phyloP scores from a whole-genome alignment of 2,888 invertebrate species.

The Caenorhabditis afra region DNA sequence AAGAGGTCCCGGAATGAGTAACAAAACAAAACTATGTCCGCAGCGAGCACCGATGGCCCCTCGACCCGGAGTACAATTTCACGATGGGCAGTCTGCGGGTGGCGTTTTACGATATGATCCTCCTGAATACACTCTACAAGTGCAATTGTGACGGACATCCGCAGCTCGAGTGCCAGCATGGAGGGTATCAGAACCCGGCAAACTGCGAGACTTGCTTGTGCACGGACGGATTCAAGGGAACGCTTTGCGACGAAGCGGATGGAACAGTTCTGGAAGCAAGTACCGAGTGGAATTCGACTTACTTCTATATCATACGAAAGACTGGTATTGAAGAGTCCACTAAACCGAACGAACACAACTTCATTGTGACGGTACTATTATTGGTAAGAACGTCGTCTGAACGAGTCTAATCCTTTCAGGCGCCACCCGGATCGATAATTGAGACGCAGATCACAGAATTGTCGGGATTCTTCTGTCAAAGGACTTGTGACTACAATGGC shows the following conservation, averaged over 20 bases:
- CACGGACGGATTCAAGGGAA: conserved; percentile 82
- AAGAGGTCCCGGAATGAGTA: background rate
- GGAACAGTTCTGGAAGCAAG: background rate
- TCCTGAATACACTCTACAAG: conserved; percentile 23
- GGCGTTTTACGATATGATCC: conserved; percentile 38
- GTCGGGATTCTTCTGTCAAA: conserved; percentile 16
- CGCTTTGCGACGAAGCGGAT: conserved; percentile 81
- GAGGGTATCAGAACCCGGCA: conserved; percentile 36
- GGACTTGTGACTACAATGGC: conserved; percentile 28
- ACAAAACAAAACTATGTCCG: no score
- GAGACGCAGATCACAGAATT: conserved; percentile 8
- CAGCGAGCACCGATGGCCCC: conserved; percentile 9
- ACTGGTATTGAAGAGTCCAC: background rate
- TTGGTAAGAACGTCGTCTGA: no score
- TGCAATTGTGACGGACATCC: conserved; percentile 25
- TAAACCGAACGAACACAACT: background rate
- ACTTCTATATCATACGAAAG: background rate
- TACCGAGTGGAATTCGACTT: background rate
- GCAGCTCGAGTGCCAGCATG: conserved; percentile 32
- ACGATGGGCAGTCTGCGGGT: conserved; percentile 44
- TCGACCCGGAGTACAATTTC: conserved; percentile 44
- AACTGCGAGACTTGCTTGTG: conserved; percentile 71
- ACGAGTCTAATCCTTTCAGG: conserved; percentile 4
- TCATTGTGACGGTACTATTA: conserved; percentile 1
- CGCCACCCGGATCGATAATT: conserved; percentile 23